Evolutionary conservation across 1,140 invertebrate species (phyloP).

Genomic region (Bombyx mori): DNA sequence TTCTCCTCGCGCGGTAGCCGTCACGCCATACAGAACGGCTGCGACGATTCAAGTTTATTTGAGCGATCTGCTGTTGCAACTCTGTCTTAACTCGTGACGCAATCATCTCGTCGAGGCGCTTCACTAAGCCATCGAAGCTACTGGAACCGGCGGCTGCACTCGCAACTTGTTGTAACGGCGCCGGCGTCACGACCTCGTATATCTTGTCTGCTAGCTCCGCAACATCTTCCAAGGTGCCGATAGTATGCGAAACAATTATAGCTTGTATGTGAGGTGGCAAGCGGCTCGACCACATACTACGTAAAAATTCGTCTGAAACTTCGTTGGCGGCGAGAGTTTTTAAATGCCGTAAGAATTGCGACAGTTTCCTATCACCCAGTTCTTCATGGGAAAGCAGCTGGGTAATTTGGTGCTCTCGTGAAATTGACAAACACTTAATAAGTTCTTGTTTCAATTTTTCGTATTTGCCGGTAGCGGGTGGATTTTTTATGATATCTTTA

Average conservation of each 20-base stretch:
- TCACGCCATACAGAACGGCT: no score
- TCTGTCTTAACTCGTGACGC: no score
- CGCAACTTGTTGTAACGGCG: background rate
- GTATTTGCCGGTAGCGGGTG: conserved; percentile 1
- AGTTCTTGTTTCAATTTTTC: background rate
- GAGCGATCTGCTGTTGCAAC: no score
- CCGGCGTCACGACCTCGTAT: background rate
- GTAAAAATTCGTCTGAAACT: conserved; percentile 1
- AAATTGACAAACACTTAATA: background rate
- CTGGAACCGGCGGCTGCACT: background rate
- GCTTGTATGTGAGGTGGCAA: background rate
- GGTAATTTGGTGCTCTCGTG: background rate
- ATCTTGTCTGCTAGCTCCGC: background rate
- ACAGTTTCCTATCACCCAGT: background rate
- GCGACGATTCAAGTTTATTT: no score
- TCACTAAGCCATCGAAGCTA: no score
- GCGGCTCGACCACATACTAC: background rate
- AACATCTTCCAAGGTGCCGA: background rate
- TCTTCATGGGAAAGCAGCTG: background rate
- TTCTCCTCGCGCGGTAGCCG: no score
- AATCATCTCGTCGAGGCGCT: no score
- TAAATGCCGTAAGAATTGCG: conserved; percentile 1
- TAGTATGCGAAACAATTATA: background rate
- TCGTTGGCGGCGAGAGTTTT: background rate
- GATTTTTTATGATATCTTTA: conserved; percentile 1